phyloP scores from a whole-genome alignment of 2,888 invertebrate genomes.

The Ochropleura leucogaster region DNA sequence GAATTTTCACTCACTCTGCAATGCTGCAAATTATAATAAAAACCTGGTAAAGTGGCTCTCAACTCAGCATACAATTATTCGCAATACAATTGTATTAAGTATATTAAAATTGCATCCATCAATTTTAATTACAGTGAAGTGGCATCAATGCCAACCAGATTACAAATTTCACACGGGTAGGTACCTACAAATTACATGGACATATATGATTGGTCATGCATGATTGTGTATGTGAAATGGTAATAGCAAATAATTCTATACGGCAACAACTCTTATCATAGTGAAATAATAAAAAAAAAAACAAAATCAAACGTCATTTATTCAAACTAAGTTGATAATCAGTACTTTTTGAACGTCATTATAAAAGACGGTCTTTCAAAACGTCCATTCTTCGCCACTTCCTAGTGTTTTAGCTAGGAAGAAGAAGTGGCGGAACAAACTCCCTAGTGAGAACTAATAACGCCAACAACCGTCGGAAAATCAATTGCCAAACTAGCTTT shows the following conservation, averaged over 20 bases:
- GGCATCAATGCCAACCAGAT: constrained; percentile 23
- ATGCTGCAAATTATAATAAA: constrained; percentile 7
- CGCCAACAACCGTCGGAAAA: not conserved
- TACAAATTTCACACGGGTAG: constrained; percentile 9
- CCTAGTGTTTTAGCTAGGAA: too few species aligned
- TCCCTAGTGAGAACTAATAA: too few species aligned
- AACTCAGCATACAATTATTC: constrained; percentile 14
- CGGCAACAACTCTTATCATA: not conserved
- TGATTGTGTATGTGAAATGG: not conserved
- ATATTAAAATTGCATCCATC: constrained; percentile 31
- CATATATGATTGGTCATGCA: not conserved
- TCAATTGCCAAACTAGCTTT: constrained; percentile 6
- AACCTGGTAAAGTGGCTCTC: not conserved
- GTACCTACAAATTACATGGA: not conserved
- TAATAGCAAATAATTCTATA: constrained; percentile 2
- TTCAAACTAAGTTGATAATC: too few species aligned
- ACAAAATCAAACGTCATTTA: too few species aligned
- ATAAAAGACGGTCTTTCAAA: too few species aligned
- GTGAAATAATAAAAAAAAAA: not conserved
- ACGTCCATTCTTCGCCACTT: too few species aligned
- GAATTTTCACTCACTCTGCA: constrained; percentile 5
- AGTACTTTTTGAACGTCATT: too few species aligned
- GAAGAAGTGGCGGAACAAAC: too few species aligned
- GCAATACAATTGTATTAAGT: constrained; percentile 10
- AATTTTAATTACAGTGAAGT: constrained; percentile 28